These are phyloP conservation scores for Theonella swinhoei DNA, from an alignment of 37 sponge, comb jelly and placozoan genomes.

Conservation along the genomic window DNA sequence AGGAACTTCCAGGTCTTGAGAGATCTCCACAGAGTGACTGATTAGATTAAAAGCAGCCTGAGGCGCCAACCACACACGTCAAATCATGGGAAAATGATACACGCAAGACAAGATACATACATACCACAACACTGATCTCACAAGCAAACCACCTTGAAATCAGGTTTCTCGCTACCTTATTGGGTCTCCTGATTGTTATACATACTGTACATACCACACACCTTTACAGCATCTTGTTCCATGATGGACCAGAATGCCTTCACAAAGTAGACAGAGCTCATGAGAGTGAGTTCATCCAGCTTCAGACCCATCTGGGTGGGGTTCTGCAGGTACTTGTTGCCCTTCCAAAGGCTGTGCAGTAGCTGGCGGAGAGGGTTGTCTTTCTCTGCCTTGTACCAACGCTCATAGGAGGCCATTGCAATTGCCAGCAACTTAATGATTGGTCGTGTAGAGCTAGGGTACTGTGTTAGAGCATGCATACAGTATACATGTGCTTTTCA, in stretches of 20 bases:
- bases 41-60: constrained; percentile 10
- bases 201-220: constrained; percentile 15
- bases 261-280: constrained; percentile 65
- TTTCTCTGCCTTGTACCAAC: constrained; percentile 55
- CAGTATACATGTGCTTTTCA: not conserved
- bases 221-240: constrained; percentile 63
- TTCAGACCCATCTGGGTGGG: constrained; percentile 70
- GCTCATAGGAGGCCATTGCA: constrained; percentile 86
- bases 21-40: constrained; percentile 32
- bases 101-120: too few species aligned
- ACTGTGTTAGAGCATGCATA: constrained; percentile 52
- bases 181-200: too few species aligned
- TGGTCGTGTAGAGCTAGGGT: constrained; percentile 46
- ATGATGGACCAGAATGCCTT: constrained; percentile 88
- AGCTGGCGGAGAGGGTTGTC: constrained; percentile 56
- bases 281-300: constrained; percentile 67
- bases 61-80: constrained; percentile 1
- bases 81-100: too few species aligned
- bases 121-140: not conserved
- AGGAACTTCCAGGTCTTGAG: constrained; percentile 32
- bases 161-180: too few species aligned
- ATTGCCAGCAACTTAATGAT: constrained; percentile 65
- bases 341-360: constrained; percentile 42
- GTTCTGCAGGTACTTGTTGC: constrained; percentile 48
- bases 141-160: too few species aligned